Evolutionary conservation across 1,140 invertebrate genomes (phyloP), one percentile per base, ranked within the genome.

Genomic region (Drosophila jambulina): DNA sequence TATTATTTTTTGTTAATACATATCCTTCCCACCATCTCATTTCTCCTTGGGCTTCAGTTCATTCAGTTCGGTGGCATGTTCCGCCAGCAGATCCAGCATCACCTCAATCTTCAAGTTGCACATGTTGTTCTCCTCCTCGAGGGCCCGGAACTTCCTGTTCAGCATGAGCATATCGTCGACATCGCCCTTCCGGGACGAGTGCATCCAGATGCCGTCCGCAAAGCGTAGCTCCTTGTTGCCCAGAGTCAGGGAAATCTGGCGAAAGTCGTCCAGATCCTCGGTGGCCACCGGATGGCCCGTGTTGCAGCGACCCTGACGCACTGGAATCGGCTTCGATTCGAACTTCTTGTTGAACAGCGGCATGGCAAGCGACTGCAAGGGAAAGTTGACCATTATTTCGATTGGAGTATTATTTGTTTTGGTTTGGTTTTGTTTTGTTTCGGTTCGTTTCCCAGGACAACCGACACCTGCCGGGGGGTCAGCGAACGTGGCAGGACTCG

Each of bases 41-140:
- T 92, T 83, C 4, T 91, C 75, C 45, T 82, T 86, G 2, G 81
- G 75, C 53, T 91, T 91, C 10, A 85, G 49, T n/a, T 80, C 72
- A 60, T 91, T 91, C 15, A 92, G 53, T 63, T 92, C 91, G 0
- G 84, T 78, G 8, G 92, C 90, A 60, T 92, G 91, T 53, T 93
- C 92, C 5, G 92, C 91, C 32, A 93, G 29, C 27, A 93, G 48
- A 63, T 93, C 92, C 57, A 93, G 43, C 75, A 93, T 83, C 7
- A 92, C 83, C 51, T 93, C 92, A 36, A 93, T 91, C 49, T 93
- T 93, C 10, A 93, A 51, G 62, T 92, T 82, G 38, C 80, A 91
- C 82, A 92, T 91, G 49, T 93, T 93, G 29, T 92, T 92, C 53
- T 92, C 91, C 58, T 92, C 91, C 61, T 93, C 92, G 15, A 93